Percentiles rank a stretch among this genome's conserved stretches.
Conservation (phyloP, 2,113 vertebrate species). For the Nibea coibor region DNA sequence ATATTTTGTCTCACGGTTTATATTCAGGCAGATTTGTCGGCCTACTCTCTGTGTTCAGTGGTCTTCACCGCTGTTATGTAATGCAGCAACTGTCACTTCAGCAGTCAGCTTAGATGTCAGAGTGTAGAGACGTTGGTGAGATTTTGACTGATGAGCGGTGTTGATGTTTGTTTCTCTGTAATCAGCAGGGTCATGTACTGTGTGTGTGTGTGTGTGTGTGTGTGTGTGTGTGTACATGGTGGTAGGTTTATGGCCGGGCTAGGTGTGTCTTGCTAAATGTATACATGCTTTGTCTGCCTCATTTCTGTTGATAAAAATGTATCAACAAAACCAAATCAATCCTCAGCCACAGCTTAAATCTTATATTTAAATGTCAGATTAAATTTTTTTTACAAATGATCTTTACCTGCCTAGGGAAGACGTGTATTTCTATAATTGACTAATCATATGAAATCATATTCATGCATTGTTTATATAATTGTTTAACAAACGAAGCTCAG, state of each 20-base stretch:
- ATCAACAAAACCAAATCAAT: background rate
- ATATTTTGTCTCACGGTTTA: slow-evolving; percentile 6
- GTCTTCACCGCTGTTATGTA: slow-evolving; percentile 68
- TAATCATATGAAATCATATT: background rate
- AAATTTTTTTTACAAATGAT: background rate
- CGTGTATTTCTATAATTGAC: background rate
- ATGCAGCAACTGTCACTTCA: slow-evolving; percentile 65
- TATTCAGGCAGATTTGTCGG: slow-evolving; percentile 27
- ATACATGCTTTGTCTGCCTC: background rate
- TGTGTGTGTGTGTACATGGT: background rate
- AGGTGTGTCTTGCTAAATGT: slow-evolving; percentile 15
- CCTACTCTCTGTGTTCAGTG: slow-evolving; percentile 48
- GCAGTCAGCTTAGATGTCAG: slow-evolving; percentile 57
- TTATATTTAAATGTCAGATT: background rate
- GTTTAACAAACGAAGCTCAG: background rate
- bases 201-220: slow-evolving; percentile 11
- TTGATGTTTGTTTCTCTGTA: slow-evolving; percentile 41
- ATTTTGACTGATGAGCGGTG: slow-evolving; percentile 47
- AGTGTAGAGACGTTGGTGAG: slow-evolving; percentile 25
- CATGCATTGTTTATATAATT: background rate
- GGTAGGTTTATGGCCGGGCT: slow-evolving; percentile 17
- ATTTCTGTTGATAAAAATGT: background rate
- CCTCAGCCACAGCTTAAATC: background rate
- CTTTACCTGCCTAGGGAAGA: background rate
- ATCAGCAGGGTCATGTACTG: background rate